Base-by-base conservation (phyloP, 2,113 vertebrate species). In the Pomatorhinus ruficollis region DNA sequence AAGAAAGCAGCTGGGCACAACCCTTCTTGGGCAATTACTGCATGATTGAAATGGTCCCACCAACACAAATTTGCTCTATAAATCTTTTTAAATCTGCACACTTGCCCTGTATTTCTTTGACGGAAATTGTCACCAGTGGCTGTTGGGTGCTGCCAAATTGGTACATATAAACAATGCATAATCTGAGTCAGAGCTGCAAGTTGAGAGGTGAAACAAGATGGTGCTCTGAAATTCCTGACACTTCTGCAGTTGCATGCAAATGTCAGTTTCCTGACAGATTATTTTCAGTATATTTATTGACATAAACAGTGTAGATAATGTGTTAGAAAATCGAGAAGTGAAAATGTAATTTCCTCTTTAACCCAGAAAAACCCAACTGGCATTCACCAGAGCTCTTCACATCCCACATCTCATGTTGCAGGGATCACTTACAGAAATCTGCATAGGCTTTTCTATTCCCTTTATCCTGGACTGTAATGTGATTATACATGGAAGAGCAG, bases 371-470 rank as follows among this genome's bases (percentile, higher is more conserved):
- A 82, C 50, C 24, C 0, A 0, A 72, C 3, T 85, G 59, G 35
- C 74, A 35, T 72, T 85, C 47, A 76, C 37, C 31, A 87, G 44
- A 76, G 61, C 53, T 76, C 82, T 83, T 65, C 57, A 44, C 18
- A 50, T 93, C 56, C 65, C 45, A 22, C 40, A 83, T 90, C 81
- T 85, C 16, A 0, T 33, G 27, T 91, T 90, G 75, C 75, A 53
- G 75, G 53, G 78, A 85, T 95, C 78, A 25, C 82, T 94, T 94
- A 90, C 61, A 61, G 33, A 85, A 87, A 91, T 85, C 85, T 85
- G 57, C 90, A 92, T 45, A 68, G n/a, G 79, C 45, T 85, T 90
- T 72, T 69, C 75, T 76, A 2, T 40, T 82, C 15, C 5, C 57
- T 82, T 64, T 56, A 47, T 52, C 52, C 74, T 19, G 22, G 27